A percentile compares a stretch with the other conserved stretches of the same genome.
These are phyloP conservation scores for Athrips mouffetella DNA, from an alignment of 2,888 invertebrate genomes.

Conservation along the genomic window DNA sequence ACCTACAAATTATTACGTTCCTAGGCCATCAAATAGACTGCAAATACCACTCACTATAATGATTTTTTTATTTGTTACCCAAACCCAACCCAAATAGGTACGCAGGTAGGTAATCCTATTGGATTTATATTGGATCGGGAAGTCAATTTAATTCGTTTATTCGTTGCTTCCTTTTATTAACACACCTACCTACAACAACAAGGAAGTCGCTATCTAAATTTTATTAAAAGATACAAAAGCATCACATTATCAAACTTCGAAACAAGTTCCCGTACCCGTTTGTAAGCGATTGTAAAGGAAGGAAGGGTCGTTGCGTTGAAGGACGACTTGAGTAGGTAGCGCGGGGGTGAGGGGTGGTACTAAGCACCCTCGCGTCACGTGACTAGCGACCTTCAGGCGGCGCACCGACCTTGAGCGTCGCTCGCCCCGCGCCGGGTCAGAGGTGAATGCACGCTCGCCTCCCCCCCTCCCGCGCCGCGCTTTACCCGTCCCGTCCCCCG, in stretches of 20 bases:
- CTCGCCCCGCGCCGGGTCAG: conserved; percentile 70
- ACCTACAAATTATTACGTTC: no score
- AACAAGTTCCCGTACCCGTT: neutral
- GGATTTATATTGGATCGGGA: neutral
- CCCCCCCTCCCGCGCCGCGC: conserved; percentile 41
- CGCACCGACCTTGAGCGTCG: conserved; percentile 76
- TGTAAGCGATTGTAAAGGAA: conserved; percentile 26
- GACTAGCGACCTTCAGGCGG: conserved; percentile 75
- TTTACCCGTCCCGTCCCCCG: conserved; percentile 32
- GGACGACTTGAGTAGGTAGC: conserved; percentile 34
- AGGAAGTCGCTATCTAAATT: conserved; percentile 5
- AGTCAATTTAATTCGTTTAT: neutral
- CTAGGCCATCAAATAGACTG: no score
- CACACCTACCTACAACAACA: no score
- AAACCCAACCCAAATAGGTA: no score
- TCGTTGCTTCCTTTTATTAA: no score
- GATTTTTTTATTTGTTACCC: no score
- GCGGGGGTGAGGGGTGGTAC: conserved; percentile 67
- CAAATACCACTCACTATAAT: no score
- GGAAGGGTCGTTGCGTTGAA: conserved; percentile 38
- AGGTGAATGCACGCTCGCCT: conserved; percentile 69
- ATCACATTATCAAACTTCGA: neutral
- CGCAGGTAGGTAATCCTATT: no score
- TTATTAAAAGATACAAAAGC: neutral
- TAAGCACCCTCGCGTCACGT: conserved; percentile 66